Evolutionary conservation across 2,113 vertebrate genomes (phyloP).

Genomic region (Anoura caudifer): DNA sequence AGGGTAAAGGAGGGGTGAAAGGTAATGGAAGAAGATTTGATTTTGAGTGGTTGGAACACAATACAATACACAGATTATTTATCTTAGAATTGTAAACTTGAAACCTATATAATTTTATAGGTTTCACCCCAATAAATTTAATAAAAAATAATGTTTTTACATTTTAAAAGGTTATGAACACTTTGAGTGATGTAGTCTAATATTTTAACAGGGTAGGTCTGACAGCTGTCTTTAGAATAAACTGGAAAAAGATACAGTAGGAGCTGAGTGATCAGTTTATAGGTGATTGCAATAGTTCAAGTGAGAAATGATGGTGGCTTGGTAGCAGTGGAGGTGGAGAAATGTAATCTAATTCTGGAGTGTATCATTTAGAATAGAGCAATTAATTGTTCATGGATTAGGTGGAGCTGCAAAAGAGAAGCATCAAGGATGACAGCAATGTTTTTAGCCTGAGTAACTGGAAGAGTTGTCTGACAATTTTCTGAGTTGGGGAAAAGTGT

Average conservation of each 20-base stretch:
- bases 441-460: neutral
- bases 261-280: neutral
- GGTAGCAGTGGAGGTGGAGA: neutral
- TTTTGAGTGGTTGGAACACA: no score
- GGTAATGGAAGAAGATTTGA: no score
- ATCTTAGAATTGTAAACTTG: no score
- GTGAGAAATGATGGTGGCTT: neutral
- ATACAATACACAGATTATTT: no score
- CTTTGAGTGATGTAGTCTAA: neutral
- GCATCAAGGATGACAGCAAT: neutral
- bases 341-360: neutral
- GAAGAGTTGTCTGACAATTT: neutral
- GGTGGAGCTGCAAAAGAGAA: neutral
- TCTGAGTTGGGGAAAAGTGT: neutral
- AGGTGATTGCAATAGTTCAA: neutral
- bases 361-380: neutral
- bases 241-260: neutral
- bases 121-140: no score
- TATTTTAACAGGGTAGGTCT: neutral
- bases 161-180: neutral
- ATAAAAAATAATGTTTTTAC: neutral
- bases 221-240: neutral
- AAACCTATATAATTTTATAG: no score
- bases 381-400: neutral
- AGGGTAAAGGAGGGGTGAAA: no score